These are phyloP conservation scores for Acipenser transmontanus DNA, from an alignment of 2,797 vertebrate genomes.

Conservation along the genomic window DNA sequence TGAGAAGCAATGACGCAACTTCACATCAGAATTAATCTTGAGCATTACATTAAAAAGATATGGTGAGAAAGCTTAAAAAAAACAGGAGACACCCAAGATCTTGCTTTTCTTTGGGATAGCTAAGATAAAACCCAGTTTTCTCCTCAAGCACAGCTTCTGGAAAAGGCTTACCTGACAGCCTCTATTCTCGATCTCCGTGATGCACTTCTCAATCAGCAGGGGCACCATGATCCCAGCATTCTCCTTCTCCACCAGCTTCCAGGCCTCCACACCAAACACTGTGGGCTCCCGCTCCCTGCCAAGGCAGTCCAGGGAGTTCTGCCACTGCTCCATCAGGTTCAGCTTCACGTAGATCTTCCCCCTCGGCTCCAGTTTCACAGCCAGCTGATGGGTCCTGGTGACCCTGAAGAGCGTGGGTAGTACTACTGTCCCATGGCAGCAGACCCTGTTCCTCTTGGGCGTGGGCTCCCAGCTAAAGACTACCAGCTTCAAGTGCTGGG, in stretches of 20 bases:
- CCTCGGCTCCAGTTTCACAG: slow-evolving; percentile 87
- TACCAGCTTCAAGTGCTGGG: slow-evolving; percentile 91
- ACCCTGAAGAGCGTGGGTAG: slow-evolving; percentile 87
- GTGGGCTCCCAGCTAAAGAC: slow-evolving; percentile 96
- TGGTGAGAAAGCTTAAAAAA: too few relatives aligned
- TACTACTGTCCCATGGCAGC: slow-evolving; percentile 87
- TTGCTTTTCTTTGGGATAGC: too few relatives aligned
- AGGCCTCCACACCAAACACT: slow-evolving; percentile 85
- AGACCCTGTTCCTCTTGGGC: slow-evolving; percentile 78
- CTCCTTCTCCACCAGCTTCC: slow-evolving; percentile 85
- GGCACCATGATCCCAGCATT: slow-evolving; percentile 80
- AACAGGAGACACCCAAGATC: too few relatives aligned
- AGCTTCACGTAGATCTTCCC: slow-evolving; percentile 95
- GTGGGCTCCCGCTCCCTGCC: slow-evolving; percentile 62
- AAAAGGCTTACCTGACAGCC: slow-evolving; percentile 84
- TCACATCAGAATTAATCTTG: too few relatives aligned
- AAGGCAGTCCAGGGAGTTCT: slow-evolving; percentile 78
- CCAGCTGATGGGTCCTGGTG: slow-evolving; percentile 80
- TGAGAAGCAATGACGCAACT: too few relatives aligned
- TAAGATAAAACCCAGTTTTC: too few relatives aligned
- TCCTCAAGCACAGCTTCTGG: neutral
- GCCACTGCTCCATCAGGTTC: slow-evolving; percentile 89
- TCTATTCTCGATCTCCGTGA: slow-evolving; percentile 89
- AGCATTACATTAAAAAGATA: too few relatives aligned
- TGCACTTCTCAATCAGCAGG: slow-evolving; percentile 87